These are phyloP conservation scores for Chloromyia formosa DNA, from an alignment of 2,888 invertebrate genomes.

Conservation along the genomic window DNA sequence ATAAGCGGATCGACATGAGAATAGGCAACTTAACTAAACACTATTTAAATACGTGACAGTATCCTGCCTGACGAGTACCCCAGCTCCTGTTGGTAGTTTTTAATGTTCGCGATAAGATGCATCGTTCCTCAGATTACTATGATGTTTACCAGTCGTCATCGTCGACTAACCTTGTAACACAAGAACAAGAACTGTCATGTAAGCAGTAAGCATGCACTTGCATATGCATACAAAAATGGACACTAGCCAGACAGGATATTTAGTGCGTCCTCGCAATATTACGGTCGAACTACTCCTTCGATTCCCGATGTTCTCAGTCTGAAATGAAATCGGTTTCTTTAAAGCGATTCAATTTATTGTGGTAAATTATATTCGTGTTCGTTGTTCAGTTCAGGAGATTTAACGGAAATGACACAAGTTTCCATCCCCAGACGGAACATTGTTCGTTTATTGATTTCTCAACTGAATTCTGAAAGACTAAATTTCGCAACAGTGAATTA, in stretches of 20 bases:
- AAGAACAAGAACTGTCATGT: not conserved
- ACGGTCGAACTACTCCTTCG: too few relatives aligned
- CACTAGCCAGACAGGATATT: too few relatives aligned
- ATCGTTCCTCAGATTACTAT: too few relatives aligned
- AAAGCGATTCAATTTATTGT: slow-evolving; percentile 2
- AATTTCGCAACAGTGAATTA: not conserved
- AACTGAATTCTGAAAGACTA: slow-evolving; percentile 10
- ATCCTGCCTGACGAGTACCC: not conserved
- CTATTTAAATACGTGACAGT: slow-evolving; percentile 16
- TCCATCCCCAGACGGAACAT: not conserved
- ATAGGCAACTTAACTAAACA: slow-evolving; percentile 10
- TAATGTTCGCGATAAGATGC: too few relatives aligned
- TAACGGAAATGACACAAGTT: slow-evolving; percentile 8
- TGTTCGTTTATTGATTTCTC: slow-evolving; percentile 8
- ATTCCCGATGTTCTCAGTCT: too few relatives aligned
- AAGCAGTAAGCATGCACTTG: not conserved
- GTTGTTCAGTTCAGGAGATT: slow-evolving; percentile 19
- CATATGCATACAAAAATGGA: not conserved
- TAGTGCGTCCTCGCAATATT: too few relatives aligned
- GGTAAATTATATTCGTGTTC: slow-evolving; percentile 35
- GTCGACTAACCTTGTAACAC: not conserved
- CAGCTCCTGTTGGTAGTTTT: too few relatives aligned
- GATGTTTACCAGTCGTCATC: not conserved
- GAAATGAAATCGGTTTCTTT: not conserved
- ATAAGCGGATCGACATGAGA: slow-evolving; percentile 37